Conservation (phyloP, 2,888 invertebrate genomes). For the Tetropium fuscum region DNA sequence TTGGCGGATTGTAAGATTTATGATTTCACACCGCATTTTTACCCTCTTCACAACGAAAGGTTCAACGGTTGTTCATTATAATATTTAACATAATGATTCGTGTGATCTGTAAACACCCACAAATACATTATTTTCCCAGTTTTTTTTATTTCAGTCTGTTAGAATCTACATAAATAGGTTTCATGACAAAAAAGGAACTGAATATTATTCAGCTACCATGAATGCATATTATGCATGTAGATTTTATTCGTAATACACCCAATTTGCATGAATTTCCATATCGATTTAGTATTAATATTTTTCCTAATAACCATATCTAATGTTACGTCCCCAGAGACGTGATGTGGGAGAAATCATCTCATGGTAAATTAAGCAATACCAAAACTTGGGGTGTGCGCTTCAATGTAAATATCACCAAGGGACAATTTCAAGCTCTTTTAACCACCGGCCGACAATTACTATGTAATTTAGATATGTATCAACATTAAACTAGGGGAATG, state of each 20-base stretch:
- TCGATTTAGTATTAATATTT: slow-evolving; percentile 44
- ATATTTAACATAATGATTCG: too few relatives aligned
- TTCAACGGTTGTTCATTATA: too few relatives aligned
- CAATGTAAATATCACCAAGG: slow-evolving; percentile 62
- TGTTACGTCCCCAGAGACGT: slow-evolving; percentile 47
- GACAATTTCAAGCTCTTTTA: slow-evolving; percentile 68
- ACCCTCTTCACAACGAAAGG: too few relatives aligned
- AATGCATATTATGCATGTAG: slow-evolving; percentile 20
- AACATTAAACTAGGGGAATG: slow-evolving; percentile 31
- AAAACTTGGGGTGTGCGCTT: slow-evolving; percentile 54
- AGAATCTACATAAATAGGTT: slow-evolving; percentile 9
- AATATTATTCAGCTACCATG: slow-evolving; percentile 19
- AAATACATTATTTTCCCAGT: too few relatives aligned
- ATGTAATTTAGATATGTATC: slow-evolving; percentile 66
- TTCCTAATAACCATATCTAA: slow-evolving; percentile 52
- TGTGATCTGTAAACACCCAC: too few relatives aligned
- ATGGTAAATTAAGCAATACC: slow-evolving; percentile 64
- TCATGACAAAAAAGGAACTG: slow-evolving; percentile 20
- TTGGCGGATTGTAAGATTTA: too few relatives aligned
- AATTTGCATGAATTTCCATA: slow-evolving; percentile 51
- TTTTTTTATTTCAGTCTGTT: not conserved
- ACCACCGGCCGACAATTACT: slow-evolving; percentile 66
- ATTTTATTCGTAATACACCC: slow-evolving; percentile 37
- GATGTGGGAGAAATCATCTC: slow-evolving; percentile 54
- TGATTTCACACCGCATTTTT: too few relatives aligned